Evolutionary conservation across 64 coral and sea anemone species (phyloP).

Genomic region (Anthopleura sola): DNA sequence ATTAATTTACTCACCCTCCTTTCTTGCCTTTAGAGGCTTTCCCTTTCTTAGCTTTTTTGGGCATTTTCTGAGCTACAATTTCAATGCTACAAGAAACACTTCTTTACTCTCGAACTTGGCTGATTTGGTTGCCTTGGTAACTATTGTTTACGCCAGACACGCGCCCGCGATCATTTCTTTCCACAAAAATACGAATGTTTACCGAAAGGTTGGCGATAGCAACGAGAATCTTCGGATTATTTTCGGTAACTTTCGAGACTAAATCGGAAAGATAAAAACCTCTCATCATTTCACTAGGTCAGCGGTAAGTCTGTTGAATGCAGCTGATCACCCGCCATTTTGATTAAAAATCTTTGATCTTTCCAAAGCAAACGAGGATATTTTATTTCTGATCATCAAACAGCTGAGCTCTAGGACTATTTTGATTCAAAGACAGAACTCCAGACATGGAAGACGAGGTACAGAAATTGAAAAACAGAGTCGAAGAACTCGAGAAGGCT

Average conservation of each 20-base stretch:
- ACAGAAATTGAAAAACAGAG: constrained; percentile 74
- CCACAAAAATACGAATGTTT: not conserved
- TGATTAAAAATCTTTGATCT: not conserved
- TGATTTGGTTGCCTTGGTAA: constrained; percentile 32
- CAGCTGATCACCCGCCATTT: constrained; percentile 16
- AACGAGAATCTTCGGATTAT: not conserved
- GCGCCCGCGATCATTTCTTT: not conserved
- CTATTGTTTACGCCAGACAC: constrained; percentile 30
- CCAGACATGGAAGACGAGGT: constrained; percentile 74
- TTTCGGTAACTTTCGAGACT: not conserved
- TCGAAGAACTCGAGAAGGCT: constrained; percentile 77
- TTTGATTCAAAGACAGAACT: not conserved
- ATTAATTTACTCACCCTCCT: constrained; percentile 44
- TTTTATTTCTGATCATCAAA: not conserved
- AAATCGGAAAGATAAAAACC: not conserved
- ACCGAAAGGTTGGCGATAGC: not conserved
- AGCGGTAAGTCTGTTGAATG: not conserved
- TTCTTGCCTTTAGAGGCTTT: constrained; percentile 70
- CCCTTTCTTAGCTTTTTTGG: constrained; percentile 74
- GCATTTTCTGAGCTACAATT: constrained; percentile 51
- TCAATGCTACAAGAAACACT: not conserved
- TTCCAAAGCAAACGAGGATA: not conserved
- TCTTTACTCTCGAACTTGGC: not conserved
- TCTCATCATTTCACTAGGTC: not conserved
- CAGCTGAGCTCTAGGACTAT: not conserved